phyloP scores from a whole-genome alignment of 2,113 vertebrate genomes.

The Dipodomys stephensi region DNA sequence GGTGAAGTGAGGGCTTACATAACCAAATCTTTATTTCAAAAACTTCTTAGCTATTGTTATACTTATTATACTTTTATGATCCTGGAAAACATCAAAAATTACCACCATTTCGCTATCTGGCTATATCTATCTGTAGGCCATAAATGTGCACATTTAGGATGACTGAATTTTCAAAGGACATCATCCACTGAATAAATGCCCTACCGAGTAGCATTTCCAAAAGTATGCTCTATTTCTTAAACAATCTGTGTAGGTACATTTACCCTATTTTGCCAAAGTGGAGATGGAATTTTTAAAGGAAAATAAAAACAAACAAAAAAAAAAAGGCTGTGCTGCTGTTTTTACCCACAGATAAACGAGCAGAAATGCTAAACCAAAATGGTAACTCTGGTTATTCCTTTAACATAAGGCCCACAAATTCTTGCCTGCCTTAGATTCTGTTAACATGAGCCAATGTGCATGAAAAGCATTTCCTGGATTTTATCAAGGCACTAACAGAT shows the following conservation, averaged over 20 bases:
- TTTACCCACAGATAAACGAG: not conserved
- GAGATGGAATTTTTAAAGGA: conserved; percentile 21
- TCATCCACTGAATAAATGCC: not conserved
- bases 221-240: not conserved
- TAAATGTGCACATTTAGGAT: not conserved
- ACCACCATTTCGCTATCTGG: not conserved
- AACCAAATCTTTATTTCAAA: conserved; percentile 47
- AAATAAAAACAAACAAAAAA: too few species aligned
- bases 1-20: not conserved
- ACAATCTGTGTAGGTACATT: not conserved
- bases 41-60: conserved; percentile 25
- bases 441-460: not conserved
- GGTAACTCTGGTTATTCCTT: not conserved
- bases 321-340: conserved; percentile 21
- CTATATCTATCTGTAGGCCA: not conserved
- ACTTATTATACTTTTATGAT: conserved; percentile 13
- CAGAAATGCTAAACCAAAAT: not conserved
- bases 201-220: conserved; percentile 18
- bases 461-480: conserved; percentile 79
- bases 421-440: conserved; percentile 17
- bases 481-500: conserved; percentile 70
- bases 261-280: not conserved
- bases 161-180: conserved; percentile 35
- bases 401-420: not conserved
- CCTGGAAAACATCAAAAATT: conserved; percentile 55